Conservation (phyloP, 2,888 invertebrate genomes). For the Tinea pellionella region DNA sequence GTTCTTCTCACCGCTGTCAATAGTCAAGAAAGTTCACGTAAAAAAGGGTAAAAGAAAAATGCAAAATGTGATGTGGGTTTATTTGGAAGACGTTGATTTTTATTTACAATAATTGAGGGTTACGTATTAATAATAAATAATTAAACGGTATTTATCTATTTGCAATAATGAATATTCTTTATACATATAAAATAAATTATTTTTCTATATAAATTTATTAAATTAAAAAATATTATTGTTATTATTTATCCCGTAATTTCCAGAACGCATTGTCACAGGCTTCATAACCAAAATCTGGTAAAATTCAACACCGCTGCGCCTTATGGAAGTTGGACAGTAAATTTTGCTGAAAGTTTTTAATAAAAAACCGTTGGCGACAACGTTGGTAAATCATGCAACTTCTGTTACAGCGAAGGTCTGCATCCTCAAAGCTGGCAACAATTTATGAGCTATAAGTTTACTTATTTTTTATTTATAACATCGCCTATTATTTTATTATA, state of each 20-base stretch:
- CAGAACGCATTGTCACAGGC: neutral
- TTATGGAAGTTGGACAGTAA: constrained; percentile 30
- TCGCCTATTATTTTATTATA: neutral
- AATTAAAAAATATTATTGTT: too few species aligned
- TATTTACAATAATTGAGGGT: too few species aligned
- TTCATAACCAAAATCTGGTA: constrained; percentile 13
- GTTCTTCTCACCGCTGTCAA: constrained; percentile 3
- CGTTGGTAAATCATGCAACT: constrained; percentile 5
- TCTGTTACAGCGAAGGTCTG: neutral
- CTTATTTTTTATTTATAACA: neutral
- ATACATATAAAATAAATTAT: too few species aligned
- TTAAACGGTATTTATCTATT: too few species aligned
- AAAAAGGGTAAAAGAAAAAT: neutral
- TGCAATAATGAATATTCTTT: too few species aligned
- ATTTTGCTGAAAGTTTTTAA: constrained; percentile 31
- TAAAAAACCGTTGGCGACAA: constrained; percentile 23
- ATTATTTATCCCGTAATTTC: neutral
- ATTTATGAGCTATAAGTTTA: neutral
- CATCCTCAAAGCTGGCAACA: neutral
- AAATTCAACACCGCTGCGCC: constrained; percentile 10
- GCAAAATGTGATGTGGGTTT: neutral
- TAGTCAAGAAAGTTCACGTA: neutral
- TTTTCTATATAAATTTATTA: too few species aligned
- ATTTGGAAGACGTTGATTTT: neutral
- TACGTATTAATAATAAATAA: too few species aligned